Conservation (phyloP, 1,140 invertebrate genomes). For the Plutomurus gul region DNA sequence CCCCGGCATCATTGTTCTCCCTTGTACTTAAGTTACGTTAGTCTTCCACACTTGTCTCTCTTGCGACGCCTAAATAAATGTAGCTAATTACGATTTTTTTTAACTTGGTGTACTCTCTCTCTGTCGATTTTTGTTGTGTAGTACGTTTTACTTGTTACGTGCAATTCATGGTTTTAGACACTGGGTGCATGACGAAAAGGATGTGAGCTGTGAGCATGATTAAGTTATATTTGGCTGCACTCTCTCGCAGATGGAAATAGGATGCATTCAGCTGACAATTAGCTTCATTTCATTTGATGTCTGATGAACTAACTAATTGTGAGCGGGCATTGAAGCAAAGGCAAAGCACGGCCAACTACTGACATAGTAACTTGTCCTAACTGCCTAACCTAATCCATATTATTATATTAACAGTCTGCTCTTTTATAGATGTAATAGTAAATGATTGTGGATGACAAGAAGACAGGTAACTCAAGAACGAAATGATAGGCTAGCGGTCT, state of each 20-base stretch:
- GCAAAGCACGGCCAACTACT: not conserved
- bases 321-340: not conserved
- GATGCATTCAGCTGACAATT: not conserved
- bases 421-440: too few species aligned
- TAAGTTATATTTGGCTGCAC: constrained; percentile 13
- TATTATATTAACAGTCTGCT: too few species aligned
- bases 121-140: not conserved
- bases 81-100: constrained; percentile 35
- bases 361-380: too few species aligned
- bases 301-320: not conserved
- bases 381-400: too few species aligned
- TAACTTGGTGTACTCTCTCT: not conserved
- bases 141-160: not conserved
- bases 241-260: not conserved
- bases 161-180: not conserved
- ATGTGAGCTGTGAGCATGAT: not conserved
- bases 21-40: not conserved
- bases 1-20: constrained; percentile 30
- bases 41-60: not conserved
- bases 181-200: not conserved
- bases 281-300: not conserved
- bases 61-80: constrained; percentile 19
- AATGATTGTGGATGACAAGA: too few species aligned
- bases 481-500: too few species aligned
- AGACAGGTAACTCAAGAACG: too few species aligned